Base-by-base conservation (phyloP, 2,113 vertebrate genomes). In the Myxocyprinus asiaticus region DNA sequence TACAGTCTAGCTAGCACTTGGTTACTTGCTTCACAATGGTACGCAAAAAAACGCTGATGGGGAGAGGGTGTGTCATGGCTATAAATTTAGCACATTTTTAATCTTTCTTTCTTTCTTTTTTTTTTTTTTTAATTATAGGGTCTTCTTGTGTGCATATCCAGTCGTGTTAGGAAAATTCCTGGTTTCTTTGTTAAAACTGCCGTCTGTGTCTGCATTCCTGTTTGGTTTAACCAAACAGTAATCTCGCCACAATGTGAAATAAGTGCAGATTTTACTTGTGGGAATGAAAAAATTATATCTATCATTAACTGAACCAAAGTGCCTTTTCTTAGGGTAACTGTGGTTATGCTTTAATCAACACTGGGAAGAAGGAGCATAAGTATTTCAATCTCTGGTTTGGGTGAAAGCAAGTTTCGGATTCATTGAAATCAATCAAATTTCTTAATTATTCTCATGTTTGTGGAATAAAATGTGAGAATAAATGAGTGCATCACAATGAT, bases 281-380 rank as follows among this genome's bases (percentile, higher is more conserved):
- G 67, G 67, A 53, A 68, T 53, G 67, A 53, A 15, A 68, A n/a
- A 68, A 68, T 68, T 53, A 68, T 68, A 68, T 33, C 67, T 33
- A 43, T 68, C 15, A 51, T 68, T 68, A 68, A 51, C 67, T 68
- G 48, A 68, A 53, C 67, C 67, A 68, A 68, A 53, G 48, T 68
- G 67, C 15, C 47, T 68, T 68, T 68, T 51, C 48, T 33, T 5
- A 53, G 44, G 67, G 10, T 68, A 53, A 50, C 15, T 51, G 48
- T 51, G 67, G 67, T 68, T 68, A 51, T 3, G 6, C 17, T 53
- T 68, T 68, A 68, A 53, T 53, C 47, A 53, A 33, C 67, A 33
- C 7, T 33, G 67, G 48, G 33, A 53, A 68, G 67, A 33, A 53
- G 48, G 44, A 51, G 47, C 67, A 14, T 3, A 33, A 33, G 22